Percentiles rank a stretch among this genome's conserved stretches.
Conservation (phyloP, 2,113 vertebrate species). For the Phalacrocorax pelagicus region DNA sequence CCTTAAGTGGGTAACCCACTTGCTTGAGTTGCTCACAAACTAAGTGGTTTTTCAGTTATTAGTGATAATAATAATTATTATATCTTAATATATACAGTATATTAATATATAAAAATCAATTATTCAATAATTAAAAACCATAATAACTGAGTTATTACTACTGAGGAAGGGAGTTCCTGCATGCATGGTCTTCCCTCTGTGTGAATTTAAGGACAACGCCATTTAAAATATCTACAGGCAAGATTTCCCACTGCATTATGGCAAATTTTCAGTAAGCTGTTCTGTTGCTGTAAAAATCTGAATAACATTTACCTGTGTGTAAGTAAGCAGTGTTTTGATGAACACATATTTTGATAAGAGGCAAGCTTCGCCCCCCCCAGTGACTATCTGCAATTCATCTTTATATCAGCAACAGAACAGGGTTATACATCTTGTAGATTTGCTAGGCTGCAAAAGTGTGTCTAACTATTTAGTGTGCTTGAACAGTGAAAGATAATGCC, state of each 20-base stretch:
- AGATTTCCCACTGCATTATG: neutral
- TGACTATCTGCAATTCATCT: neutral
- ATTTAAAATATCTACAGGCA: neutral
- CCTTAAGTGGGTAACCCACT: neutral
- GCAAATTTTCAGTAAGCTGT: neutral
- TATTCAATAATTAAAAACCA: too few relatives aligned
- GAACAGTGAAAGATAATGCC: neutral
- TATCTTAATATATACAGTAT: too few relatives aligned
- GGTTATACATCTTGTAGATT: neutral
- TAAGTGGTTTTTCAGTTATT: neutral
- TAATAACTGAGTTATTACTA: too few relatives aligned
- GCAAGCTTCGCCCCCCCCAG: rapidly evolving
- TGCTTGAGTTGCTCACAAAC: neutral
- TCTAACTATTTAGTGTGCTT: neutral
- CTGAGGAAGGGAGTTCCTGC: neutral
- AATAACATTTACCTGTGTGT: neutral
- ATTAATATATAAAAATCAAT: too few relatives aligned
- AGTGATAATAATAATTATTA: too few relatives aligned
- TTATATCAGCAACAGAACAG: neutral
- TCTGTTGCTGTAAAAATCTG: neutral
- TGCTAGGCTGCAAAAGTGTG: neutral
- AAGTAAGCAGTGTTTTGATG: neutral
- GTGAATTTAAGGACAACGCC: neutral
- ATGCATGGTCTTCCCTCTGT: rapidly evolving
- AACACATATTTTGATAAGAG: neutral